phyloP scores from a whole-genome alignment of 2,113 vertebrate genomes.

The Cinclus mexicanus region DNA sequence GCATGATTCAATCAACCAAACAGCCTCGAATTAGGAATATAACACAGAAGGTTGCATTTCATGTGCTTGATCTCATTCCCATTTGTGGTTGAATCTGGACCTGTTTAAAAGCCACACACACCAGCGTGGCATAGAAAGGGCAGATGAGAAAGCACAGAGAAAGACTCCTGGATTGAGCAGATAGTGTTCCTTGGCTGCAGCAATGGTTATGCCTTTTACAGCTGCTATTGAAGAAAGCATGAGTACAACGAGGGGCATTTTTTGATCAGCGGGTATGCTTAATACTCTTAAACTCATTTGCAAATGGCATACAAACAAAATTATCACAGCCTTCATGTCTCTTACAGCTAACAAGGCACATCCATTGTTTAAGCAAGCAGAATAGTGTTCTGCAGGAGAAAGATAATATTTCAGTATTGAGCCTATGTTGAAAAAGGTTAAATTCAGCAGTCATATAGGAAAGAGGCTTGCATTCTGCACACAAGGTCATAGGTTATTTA shows the following conservation, averaged over 20 bases:
- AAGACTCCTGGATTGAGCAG: background rate
- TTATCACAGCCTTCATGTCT: background rate
- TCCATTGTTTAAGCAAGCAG: background rate
- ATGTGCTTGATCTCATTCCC: constrained; percentile 45
- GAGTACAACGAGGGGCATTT: background rate
- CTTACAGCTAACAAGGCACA: background rate
- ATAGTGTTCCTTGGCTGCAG: background rate
- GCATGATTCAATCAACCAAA: constrained; percentile 48
- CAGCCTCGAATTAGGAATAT: constrained; percentile 24
- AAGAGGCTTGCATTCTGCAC: constrained; percentile 13
- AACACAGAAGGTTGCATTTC: constrained; percentile 45
- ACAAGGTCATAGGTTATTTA: constrained; percentile 53
- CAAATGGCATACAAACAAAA: background rate
- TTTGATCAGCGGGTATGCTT: background rate
- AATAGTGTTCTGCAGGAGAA: background rate
- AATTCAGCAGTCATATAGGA: constrained; percentile 23
- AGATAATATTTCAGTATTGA: background rate
- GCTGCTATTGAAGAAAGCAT: background rate
- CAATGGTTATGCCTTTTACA: background rate
- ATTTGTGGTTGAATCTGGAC: constrained; percentile 18
- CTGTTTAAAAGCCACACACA: constrained; percentile 34
- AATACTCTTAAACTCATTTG: background rate
- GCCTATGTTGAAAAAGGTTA: background rate
- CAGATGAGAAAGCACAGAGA: constrained; percentile 24
- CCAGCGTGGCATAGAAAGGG: background rate